Evolutionary conservation across 1,140 invertebrate species (phyloP), one percentile per base, ranked within the genome.

Genomic region (Aricia agestis): DNA sequence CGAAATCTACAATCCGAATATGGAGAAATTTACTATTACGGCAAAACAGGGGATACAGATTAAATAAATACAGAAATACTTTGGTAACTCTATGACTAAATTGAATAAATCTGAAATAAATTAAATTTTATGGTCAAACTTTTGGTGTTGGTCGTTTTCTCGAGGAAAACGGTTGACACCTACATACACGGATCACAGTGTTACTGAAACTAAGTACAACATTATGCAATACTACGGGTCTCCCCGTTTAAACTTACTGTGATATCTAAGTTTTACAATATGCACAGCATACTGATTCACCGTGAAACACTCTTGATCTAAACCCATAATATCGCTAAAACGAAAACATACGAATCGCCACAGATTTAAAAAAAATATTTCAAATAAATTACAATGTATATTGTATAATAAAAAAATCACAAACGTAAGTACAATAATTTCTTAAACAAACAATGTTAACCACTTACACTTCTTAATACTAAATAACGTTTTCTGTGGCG

Each of bases 51-150:
- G 32, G 31, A 61, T 59, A 69, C 25, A 68, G 58, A 57, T 69
- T 69, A 69, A 45, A 63, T 63, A 78, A 78, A 78, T 77, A 78
- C 67, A 78, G 77, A 78, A 84, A 84, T 82, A 87, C 86, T 89
- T 89, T 89, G 86, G 85, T 87, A 89, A 89, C 84, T 63, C 19
- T 63, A 63, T 63, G 59, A 63, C 82, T 81, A 77, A 80, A 83
- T 78, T 82, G 59, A 42, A 68, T 45, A 57, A 68, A 68, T 45
- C 45, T 19, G 66, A 17, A 19, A 31, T 66, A 52, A 45, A 67
- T 19, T 67, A 68, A 68, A 57, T 52, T 42, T 31, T 68, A 25
- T 25, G 52, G 41, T 19, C 45, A 57, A 52, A 10, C 31, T 42
- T 57, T 6, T 31, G 11, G 63, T 31, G 57, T 15, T 68, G 18